phyloP scores from a whole-genome alignment of 2,797 vertebrate genomes.

The Rhinatrema bivittatum region DNA sequence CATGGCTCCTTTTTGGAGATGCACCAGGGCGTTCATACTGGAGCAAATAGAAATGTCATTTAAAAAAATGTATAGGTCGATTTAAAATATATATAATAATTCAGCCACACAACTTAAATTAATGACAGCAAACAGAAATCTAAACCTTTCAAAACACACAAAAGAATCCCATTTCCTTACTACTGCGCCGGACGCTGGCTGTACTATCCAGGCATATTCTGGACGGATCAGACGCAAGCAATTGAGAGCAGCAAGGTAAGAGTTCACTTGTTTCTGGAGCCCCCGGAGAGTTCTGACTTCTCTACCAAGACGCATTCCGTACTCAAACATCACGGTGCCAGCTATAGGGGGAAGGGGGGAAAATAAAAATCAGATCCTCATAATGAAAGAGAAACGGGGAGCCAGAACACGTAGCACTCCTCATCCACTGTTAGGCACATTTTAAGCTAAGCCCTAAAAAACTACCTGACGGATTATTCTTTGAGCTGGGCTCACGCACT shows the following conservation, averaged over 20 bases:
- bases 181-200: conserved; percentile 70
- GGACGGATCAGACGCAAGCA: conserved; percentile 83
- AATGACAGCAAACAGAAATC: too few relatives aligned
- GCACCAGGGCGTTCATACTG: conserved; percentile 84
- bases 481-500: too few relatives aligned
- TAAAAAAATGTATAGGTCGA: neutral
- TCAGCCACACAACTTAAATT: neutral
- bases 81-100: too few relatives aligned
- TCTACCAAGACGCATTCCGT: conserved; percentile 81
- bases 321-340: conserved; percentile 91
- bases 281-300: conserved; percentile 79
- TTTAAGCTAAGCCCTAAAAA: too few relatives aligned
- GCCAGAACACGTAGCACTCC: too few relatives aligned
- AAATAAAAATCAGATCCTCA: too few relatives aligned
- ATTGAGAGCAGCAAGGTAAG: conserved; percentile 84
- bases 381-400: too few relatives aligned
- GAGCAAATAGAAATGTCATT: conserved; percentile 5
- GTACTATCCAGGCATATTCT: conserved; percentile 91
- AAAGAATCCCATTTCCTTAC: conserved; percentile 39
- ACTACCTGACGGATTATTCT: too few relatives aligned
- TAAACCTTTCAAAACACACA: too few relatives aligned
- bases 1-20: conserved; percentile 84
- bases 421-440: neutral
- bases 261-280: conserved; percentile 88
- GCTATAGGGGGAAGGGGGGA: conserved; percentile 48